A percentile compares a stretch with the other conserved stretches of the same genome.
Conservation (phyloP, 2,888 invertebrate species). For the Neoascia interrupta region DNA sequence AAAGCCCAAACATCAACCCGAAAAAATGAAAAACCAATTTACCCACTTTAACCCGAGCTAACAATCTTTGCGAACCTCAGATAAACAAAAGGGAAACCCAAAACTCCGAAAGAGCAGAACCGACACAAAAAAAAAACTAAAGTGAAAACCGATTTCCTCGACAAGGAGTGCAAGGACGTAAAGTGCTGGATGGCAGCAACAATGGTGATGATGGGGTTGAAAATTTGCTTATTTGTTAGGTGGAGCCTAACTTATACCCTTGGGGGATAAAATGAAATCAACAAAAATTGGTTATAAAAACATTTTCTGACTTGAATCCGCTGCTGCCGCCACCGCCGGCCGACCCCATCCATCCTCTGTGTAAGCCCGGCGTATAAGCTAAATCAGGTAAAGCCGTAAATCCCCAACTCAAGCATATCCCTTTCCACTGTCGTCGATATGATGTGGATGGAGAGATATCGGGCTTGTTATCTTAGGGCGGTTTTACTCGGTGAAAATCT, state of each 20-base stretch:
- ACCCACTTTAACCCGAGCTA: conserved; percentile 54
- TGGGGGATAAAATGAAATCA: conserved; percentile 54
- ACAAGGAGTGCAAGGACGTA: conserved; percentile 2
- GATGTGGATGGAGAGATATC: neutral
- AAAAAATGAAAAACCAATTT: conserved; percentile 62
- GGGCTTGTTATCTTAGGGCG: conserved; percentile 53
- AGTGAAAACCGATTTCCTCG: conserved; percentile 63
- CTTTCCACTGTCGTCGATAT: neutral
- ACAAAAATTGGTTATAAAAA: conserved; percentile 63
- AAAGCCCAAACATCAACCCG: conserved; percentile 8
- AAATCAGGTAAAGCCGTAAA: conserved; percentile 65
- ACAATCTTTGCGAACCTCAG: conserved; percentile 30
- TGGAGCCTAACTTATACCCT: conserved; percentile 43
- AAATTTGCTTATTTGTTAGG: conserved; percentile 52
- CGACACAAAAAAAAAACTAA: conserved; percentile 25
- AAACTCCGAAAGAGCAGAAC: conserved; percentile 1
- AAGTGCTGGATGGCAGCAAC: conserved; percentile 20
- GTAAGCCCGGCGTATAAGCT: conserved; percentile 22
- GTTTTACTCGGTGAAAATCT: conserved; percentile 39
- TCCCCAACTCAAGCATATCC: conserved; percentile 30
- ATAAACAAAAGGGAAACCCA: conserved; percentile 17
- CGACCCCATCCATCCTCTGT: neutral
- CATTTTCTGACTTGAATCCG: conserved; percentile 31
- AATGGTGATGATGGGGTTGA: conserved; percentile 60
- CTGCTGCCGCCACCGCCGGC: neutral